Evolutionary conservation across 2,888 invertebrate genomes (phyloP).

Genomic region (Callosobruchus maculatus): DNA sequence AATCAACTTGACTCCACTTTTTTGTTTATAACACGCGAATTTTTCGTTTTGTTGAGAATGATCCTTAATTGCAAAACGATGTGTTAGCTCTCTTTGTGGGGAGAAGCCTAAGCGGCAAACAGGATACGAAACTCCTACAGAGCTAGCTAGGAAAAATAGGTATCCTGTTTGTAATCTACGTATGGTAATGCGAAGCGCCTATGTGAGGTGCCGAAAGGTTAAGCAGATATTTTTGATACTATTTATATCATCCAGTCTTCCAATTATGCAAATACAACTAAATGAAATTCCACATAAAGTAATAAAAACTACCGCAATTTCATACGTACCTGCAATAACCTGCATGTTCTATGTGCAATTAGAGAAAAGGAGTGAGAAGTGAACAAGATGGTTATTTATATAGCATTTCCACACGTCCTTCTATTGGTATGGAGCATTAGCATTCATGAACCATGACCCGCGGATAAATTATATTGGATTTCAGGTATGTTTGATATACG

Average conservation of each 20-base stretch:
- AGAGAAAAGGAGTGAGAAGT: neutral
- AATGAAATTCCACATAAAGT: neutral
- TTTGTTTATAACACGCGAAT: no score
- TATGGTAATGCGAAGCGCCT: neutral
- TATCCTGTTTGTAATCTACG: no score
- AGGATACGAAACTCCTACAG: no score
- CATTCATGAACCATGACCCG: neutral
- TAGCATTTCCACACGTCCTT: neutral
- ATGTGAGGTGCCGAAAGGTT: neutral
- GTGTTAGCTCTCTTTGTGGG: no score
- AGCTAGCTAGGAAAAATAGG: no score
- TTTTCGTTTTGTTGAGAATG: no score
- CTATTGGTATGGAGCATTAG: neutral
- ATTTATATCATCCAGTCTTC: neutral
- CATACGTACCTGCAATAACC: neutral
- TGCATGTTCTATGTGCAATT: neutral
- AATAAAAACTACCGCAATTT: neutral
- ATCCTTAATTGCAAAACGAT: no score
- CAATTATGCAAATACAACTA: neutral
- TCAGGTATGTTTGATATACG: neutral
- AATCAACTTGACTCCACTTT: no score
- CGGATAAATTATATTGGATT: neutral
- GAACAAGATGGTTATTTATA: neutral
- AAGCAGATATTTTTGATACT: neutral
- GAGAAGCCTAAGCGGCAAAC: no score